Percentiles rank a stretch among this genome's conserved stretches.
phyloP scores from a whole-genome alignment of 2,888 invertebrate species.

The Spodoptera exigua region DNA sequence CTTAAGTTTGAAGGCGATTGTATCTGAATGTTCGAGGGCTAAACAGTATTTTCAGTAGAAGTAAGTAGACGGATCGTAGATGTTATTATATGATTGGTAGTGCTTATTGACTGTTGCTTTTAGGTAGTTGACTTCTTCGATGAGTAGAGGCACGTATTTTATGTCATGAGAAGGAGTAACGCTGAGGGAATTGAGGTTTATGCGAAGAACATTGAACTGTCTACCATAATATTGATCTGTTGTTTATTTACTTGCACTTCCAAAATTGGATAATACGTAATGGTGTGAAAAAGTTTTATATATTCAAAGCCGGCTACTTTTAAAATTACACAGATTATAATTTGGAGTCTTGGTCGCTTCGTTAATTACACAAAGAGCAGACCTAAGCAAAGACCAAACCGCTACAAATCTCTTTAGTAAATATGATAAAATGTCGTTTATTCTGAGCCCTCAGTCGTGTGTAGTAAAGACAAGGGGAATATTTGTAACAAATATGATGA shows the following conservation, averaged over 20 bases:
- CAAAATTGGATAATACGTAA: slow-evolving; percentile 7
- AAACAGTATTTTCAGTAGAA: slow-evolving; percentile 58
- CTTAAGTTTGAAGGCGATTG: slow-evolving; percentile 32
- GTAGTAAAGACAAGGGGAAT: slow-evolving; percentile 17
- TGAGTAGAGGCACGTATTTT: slow-evolving; percentile 20
- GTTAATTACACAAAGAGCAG: slow-evolving; percentile 37
- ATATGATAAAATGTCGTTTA: slow-evolving; percentile 30
- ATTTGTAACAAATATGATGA: neutral
- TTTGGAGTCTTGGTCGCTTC: neutral
- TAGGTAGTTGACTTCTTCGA: slow-evolving; percentile 32
- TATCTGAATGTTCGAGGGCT: slow-evolving; percentile 36
- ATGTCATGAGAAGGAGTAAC: slow-evolving; percentile 24
- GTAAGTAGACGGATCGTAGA: slow-evolving; percentile 53
- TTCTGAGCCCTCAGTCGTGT: slow-evolving; percentile 24
- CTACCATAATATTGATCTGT: slow-evolving; percentile 54
- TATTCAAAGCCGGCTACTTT: no score
- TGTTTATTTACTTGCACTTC: slow-evolving; percentile 49
- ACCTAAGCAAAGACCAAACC: slow-evolving; percentile 25
- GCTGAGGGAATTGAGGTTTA: slow-evolving; percentile 21
- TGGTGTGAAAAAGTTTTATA: neutral
- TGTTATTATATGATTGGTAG: slow-evolving; percentile 56
- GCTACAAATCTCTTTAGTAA: slow-evolving; percentile 37
- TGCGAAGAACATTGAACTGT: slow-evolving; percentile 24
- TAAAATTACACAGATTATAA: no score
- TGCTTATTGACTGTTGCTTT: slow-evolving; percentile 57